Percentiles rank a stretch among this genome's conserved stretches.
These are phyloP conservation scores for Euclidia mi DNA, from an alignment of 2,888 invertebrate species.

Conservation along the genomic window DNA sequence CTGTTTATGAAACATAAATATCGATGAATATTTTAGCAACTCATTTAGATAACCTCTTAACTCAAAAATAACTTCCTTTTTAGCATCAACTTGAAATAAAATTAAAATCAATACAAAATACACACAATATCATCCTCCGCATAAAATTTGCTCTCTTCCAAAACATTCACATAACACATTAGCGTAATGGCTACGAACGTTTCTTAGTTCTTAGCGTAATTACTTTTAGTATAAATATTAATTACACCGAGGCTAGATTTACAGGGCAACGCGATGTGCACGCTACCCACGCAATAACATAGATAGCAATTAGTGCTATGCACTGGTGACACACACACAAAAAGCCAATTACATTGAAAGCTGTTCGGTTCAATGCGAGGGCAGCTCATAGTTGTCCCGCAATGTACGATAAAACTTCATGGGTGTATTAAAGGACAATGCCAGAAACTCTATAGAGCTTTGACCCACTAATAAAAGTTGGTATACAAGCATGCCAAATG, in stretches of 20 bases:
- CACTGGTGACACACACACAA: conserved; percentile 46
- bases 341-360: conserved; percentile 54
- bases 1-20: too few species aligned
- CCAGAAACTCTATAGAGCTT: too few species aligned
- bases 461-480: too few species aligned
- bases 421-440: too few species aligned
- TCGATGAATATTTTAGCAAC: too few species aligned
- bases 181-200: background rate
- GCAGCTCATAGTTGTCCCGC: conserved; percentile 22
- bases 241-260: conserved; percentile 38
- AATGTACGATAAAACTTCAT: conserved; percentile 21
- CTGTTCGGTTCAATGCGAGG: conserved; percentile 18
- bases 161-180: conserved; percentile 2
- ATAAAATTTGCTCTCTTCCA: background rate
- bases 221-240: conserved; percentile 41
- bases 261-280: conserved; percentile 24
- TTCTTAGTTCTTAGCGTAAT: conserved; percentile 4
- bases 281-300: too few species aligned
- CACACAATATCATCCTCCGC: too few species aligned
- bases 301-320: conserved; percentile 53
- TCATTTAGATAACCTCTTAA: too few species aligned
- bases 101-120: too few species aligned
- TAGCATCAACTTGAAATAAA: too few species aligned
- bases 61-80: too few species aligned
- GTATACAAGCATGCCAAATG: too few species aligned